Percentiles rank a stretch among this genome's conserved stretches.
These are phyloP conservation scores for Chymomyza fuscimana DNA, from an alignment of 2,888 invertebrate genomes.

Conservation along the genomic window DNA sequence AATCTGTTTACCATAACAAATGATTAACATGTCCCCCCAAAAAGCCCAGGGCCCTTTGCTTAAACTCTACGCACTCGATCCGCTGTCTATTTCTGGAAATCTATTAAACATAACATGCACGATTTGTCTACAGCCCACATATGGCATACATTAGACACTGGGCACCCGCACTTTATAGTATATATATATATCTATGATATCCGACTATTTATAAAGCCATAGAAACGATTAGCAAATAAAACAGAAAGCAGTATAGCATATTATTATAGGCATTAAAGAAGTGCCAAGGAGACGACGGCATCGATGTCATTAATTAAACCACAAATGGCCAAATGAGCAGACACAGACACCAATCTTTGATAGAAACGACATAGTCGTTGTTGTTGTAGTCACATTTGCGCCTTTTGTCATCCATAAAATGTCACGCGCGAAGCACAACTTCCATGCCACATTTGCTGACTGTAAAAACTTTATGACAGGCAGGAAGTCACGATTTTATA, in stretches of 20 bases:
- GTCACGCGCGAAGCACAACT: not conserved
- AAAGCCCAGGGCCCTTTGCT: not conserved
- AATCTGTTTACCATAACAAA: not conserved
- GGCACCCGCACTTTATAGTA: not conserved
- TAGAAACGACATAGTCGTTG: not conserved
- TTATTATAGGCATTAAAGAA: not conserved
- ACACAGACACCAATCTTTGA: constrained; percentile 5
- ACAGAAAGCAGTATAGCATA: not conserved
- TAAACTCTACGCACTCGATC: not conserved
- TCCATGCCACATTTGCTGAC: constrained; percentile 25
- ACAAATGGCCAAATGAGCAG: constrained; percentile 57
- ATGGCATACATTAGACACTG: constrained; percentile 41
- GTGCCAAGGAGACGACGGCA: not conserved
- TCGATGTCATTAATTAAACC: constrained; percentile 69
- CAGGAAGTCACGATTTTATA: constrained; percentile 70
- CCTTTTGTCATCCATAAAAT: constrained; percentile 5
- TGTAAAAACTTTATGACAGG: constrained; percentile 53
- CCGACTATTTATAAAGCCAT: not conserved
- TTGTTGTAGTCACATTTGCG: not conserved
- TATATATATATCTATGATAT: not conserved
- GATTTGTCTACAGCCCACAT: constrained; percentile 48
- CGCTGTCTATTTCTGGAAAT: constrained; percentile 29
- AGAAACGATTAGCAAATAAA: not conserved
- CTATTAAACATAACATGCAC: constrained; percentile 28
- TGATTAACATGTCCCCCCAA: not conserved